phyloP scores from a whole-genome alignment of 2,113 vertebrate genomes.

The Gnathonemus echidnorhynchus region DNA sequence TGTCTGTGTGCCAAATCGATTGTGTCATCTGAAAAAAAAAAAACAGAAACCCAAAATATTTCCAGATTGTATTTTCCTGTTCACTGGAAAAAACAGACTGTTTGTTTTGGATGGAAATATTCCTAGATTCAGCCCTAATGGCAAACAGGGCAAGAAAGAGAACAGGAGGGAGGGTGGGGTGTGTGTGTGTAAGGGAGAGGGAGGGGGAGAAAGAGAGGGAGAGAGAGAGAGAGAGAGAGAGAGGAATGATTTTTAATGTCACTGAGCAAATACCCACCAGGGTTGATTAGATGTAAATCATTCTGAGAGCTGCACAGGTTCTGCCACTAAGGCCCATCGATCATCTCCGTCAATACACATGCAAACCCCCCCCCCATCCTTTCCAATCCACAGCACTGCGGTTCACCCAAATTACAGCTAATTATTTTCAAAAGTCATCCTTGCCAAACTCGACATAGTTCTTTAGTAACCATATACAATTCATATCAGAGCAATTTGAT shows the following conservation, averaged over 20 bases:
- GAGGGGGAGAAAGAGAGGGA: background rate
- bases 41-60: slow-evolving; percentile 1
- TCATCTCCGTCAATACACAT: background rate
- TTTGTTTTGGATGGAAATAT: slow-evolving; percentile 5
- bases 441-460: background rate
- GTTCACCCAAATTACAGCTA: background rate
- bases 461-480: background rate
- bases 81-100: background rate
- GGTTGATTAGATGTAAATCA: slow-evolving; percentile 7
- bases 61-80: slow-evolving; percentile 8
- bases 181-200: background rate
- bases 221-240: background rate
- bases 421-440: background rate
- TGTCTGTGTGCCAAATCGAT: slow-evolving; percentile 4
- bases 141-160: background rate
- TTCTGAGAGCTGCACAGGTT: background rate
- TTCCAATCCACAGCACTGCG: background rate
- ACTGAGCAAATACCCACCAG: background rate
- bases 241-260: slow-evolving; percentile 11
- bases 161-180: background rate
- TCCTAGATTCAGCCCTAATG: background rate
- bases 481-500: background rate
- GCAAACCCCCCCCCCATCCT: background rate
- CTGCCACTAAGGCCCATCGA: slow-evolving; percentile 10
- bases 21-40: background rate